Evolutionary conservation across 2,113 vertebrate species (phyloP).

Genomic region (Corydoras sp.): DNA sequence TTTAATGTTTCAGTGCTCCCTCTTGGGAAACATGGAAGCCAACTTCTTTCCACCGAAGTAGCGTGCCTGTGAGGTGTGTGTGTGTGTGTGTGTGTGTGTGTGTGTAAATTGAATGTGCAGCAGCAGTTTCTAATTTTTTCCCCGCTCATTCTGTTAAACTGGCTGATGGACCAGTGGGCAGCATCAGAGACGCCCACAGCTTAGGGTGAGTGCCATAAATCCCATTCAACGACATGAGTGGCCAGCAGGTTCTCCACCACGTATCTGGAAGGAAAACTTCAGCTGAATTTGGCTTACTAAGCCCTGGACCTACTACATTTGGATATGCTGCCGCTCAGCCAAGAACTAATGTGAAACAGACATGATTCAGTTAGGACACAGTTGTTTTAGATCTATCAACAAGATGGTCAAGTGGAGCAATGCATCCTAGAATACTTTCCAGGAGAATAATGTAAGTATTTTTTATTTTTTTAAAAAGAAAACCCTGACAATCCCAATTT

Average conservation of each 20-base stretch:
- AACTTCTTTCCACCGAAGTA: conserved; percentile 60
- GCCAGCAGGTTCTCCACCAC: conserved; percentile 30
- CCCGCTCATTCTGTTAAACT: conserved; percentile 37
- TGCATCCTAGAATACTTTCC: conserved; percentile 11
- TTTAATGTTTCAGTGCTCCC: conserved; percentile 14
- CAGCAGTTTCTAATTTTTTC: conserved; percentile 43
- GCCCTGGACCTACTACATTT: conserved; percentile 25
- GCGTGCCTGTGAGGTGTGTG: conserved; percentile 48
- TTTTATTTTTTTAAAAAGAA: background rate
- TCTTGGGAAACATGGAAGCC: conserved; percentile 33
- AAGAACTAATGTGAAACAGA: conserved; percentile 30
- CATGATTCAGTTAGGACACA: conserved; percentile 11
- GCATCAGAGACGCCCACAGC: conserved; percentile 34
- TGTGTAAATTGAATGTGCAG: conserved; percentile 41
- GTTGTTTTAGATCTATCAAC: conserved; percentile 11
- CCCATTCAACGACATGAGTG: conserved; percentile 18
- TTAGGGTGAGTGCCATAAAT: conserved; percentile 32
- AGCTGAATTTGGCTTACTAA: conserved; percentile 18
- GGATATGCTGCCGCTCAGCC: conserved; percentile 23
- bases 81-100: conserved; percentile 38
- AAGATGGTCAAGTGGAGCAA: conserved; percentile 18
- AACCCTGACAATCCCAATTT: background rate
- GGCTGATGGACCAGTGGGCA: conserved; percentile 32
- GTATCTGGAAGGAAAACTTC: conserved; percentile 15
- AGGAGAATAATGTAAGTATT: conserved; percentile 35